phyloP scores from a whole-genome alignment of 2,888 invertebrate species.

The Eucera pruinosa region DNA sequence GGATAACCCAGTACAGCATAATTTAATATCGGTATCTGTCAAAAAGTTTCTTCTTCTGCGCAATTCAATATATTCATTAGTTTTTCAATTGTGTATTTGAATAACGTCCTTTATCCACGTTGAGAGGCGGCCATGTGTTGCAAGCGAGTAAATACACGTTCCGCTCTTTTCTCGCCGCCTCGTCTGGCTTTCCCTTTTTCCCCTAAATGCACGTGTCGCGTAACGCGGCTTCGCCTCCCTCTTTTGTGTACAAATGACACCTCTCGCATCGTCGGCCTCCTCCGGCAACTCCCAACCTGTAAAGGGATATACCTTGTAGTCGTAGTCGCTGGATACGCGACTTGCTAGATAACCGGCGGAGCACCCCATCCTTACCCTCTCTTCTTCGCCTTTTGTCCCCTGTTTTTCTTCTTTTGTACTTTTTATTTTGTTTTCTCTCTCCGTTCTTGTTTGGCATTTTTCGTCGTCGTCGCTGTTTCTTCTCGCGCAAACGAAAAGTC shows the following conservation, averaged over 20 bases:
- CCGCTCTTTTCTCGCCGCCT: constrained; percentile 37
- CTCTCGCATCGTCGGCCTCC: constrained; percentile 52
- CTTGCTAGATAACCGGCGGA: constrained; percentile 43
- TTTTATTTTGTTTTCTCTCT: not conserved
- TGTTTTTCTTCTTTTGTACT: not conserved
- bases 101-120: not conserved
- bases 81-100: constrained; percentile 1
- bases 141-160: constrained; percentile 40
- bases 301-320: constrained; percentile 56
- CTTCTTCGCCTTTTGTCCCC: constrained; percentile 3
- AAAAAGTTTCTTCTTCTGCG: no score
- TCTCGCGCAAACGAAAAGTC: not conserved
- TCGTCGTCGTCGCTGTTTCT: not conserved
- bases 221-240: constrained; percentile 51
- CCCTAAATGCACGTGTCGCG: constrained; percentile 49
- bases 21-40: no score
- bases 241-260: constrained; percentile 65
- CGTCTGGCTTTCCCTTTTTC: constrained; percentile 32
- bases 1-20: no score
- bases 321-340: constrained; percentile 50
- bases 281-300: constrained; percentile 47
- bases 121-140: constrained; percentile 17
- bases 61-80: constrained; percentile 11
- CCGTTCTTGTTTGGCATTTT: not conserved
- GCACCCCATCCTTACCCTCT: not conserved